These are phyloP conservation scores for Canis aureus DNA, from an alignment of 2,113 vertebrate genomes.

Conservation along the genomic window DNA sequence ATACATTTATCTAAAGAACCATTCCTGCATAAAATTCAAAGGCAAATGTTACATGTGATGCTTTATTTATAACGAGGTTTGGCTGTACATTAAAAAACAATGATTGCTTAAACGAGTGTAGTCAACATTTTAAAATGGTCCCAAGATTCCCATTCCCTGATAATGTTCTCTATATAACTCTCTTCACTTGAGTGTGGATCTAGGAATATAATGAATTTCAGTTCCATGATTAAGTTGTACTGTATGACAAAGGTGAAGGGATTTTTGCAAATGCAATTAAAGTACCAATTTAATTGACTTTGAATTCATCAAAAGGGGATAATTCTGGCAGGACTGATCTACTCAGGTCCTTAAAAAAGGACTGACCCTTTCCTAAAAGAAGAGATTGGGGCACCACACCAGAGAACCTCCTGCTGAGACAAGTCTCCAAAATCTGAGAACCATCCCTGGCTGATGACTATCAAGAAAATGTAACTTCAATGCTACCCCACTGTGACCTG, in stretches of 20 bases:
- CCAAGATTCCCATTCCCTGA: neutral
- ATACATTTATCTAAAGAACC: neutral
- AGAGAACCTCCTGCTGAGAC: neutral
- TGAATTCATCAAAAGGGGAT: neutral
- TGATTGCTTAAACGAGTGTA: neutral
- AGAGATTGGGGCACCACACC: neutral
- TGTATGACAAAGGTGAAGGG: neutral
- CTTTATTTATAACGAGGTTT: neutral
- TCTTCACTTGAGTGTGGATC: neutral
- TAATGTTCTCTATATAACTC: neutral
- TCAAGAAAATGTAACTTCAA: neutral
- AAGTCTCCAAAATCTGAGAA: neutral
- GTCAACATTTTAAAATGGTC: neutral
- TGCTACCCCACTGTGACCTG: neutral
- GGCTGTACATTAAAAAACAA: neutral
- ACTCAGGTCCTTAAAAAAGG: neutral
- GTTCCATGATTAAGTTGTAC: neutral
- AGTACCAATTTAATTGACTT: neutral
- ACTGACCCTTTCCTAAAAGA: neutral
- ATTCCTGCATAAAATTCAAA: neutral
- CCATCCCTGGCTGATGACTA: neutral
- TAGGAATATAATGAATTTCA: neutral
- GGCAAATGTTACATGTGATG: neutral
- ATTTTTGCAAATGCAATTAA: neutral
- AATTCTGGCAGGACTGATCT: neutral